Percentiles rank a stretch among this genome's conserved stretches.
phyloP scores from a whole-genome alignment of 92 coral and sea anemone species.

The Porites cylindrica region DNA sequence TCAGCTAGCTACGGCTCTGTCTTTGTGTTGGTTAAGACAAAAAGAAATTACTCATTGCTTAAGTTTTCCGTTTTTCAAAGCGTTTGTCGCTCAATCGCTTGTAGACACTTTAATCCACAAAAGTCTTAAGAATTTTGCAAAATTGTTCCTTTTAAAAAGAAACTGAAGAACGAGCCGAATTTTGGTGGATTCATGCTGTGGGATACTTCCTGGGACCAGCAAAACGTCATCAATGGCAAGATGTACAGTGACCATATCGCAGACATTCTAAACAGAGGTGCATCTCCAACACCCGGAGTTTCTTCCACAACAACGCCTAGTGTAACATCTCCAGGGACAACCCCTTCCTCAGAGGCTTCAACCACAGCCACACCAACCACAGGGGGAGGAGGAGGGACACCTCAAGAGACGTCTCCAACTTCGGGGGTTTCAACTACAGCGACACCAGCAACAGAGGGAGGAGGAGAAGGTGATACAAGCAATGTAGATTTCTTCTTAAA shows the following conservation, averaged over 20 bases:
- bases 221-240: constrained; percentile 27
- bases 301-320: background rate
- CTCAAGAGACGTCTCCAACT: background rate
- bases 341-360: constrained; percentile 3
- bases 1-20: too few relatives aligned
- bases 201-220: constrained; percentile 57
- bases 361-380: background rate
- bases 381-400: background rate
- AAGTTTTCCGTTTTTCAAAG: too few relatives aligned
- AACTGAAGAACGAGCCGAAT: constrained; percentile 29
- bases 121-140: background rate
- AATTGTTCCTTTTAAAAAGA: background rate
- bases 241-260: constrained; percentile 38
- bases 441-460: background rate
- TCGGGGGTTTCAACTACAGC: background rate
- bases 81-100: too few relatives aligned
- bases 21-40: too few relatives aligned
- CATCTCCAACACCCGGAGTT: background rate
- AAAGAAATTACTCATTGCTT: too few relatives aligned
- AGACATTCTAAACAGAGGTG: constrained; percentile 22
- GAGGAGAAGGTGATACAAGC: background rate
- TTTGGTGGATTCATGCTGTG: constrained; percentile 52
- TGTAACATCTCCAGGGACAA: background rate
- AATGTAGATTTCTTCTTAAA: too few relatives aligned
- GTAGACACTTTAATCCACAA: too few relatives aligned